Conservation (phyloP, 2,113 vertebrate species). For the Coptodon bakossiorum region DNA sequence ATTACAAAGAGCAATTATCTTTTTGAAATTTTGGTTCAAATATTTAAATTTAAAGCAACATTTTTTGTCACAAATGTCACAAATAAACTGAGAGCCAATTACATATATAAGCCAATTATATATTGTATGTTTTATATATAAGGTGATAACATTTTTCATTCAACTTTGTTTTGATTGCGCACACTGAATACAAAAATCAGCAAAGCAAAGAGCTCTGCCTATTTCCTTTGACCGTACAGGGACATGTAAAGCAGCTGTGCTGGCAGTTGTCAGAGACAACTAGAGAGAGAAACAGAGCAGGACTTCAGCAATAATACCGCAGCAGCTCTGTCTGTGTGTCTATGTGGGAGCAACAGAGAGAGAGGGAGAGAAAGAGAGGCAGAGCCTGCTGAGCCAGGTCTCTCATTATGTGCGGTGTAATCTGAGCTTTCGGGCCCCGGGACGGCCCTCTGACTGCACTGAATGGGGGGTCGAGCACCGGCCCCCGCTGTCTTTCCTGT, state of each 20-base stretch:
- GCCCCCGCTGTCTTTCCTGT: slow-evolving; percentile 63
- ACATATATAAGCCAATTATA: neutral
- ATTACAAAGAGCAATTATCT: neutral
- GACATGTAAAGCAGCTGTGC: slow-evolving; percentile 53
- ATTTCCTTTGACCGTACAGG: slow-evolving; percentile 2
- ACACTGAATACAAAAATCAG: neutral
- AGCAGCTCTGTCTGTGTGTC: slow-evolving; percentile 6
- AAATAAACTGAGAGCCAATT: neutral
- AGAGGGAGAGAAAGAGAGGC: slow-evolving; percentile 3
- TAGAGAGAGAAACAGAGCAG: slow-evolving; percentile 48
- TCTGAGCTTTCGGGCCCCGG: slow-evolving; percentile 64
- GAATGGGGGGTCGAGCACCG: slow-evolving; percentile 53
- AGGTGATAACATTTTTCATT: neutral
- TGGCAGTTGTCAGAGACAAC: slow-evolving; percentile 46
- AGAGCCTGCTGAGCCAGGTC: slow-evolving; percentile 69
- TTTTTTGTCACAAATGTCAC: neutral
- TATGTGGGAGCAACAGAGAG: neutral
- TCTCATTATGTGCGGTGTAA: slow-evolving; percentile 71
- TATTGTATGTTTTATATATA: neutral
- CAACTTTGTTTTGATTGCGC: neutral
- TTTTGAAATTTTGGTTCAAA: neutral
- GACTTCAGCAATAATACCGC: slow-evolving; percentile 58
- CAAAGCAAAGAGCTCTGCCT: neutral
- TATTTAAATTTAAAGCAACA: neutral
- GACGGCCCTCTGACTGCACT: slow-evolving; percentile 47